A percentile compares a stretch with the other conserved stretches of the same genome.
Evolutionary conservation across 2,888 invertebrate genomes (phyloP).

Genomic region (Tachina lurida): DNA sequence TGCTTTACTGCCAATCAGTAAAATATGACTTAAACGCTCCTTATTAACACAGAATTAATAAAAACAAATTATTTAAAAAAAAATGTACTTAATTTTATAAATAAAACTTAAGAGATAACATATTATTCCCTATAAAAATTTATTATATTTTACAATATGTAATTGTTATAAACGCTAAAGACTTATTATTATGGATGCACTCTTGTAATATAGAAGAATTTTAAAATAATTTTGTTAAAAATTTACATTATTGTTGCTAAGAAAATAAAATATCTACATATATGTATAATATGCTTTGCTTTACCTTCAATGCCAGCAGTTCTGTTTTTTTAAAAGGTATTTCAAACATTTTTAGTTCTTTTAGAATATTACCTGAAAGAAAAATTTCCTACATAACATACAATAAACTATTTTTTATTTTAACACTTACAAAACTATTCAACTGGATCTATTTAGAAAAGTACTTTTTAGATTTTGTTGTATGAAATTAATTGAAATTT

Average conservation of each 20-base stretch:
- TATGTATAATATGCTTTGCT: neutral
- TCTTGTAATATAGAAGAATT: conserved; percentile 16
- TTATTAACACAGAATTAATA: no score
- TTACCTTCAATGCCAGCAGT: neutral
- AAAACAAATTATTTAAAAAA: neutral
- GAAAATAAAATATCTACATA: neutral
- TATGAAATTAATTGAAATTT: neutral
- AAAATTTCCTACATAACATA: conserved; percentile 23
- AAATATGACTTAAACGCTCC: no score
- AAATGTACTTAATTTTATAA: neutral
- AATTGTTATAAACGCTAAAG: conserved; percentile 62
- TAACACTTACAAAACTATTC: conserved; percentile 11
- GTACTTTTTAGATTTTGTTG: neutral
- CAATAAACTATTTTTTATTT: neutral
- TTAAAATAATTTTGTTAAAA: conserved; percentile 3
- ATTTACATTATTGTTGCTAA: neutral
- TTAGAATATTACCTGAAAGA: neutral
- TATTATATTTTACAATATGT: conserved; percentile 32
- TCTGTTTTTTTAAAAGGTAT: neutral
- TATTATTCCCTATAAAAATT: conserved; percentile 14
- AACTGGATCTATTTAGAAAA: conserved; percentile 21
- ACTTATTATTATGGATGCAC: conserved; percentile 67
- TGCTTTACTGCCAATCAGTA: conserved; percentile 23
- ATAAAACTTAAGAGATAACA: neutral
- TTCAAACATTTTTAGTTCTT: neutral